Percentiles rank a stretch among this genome's conserved stretches.
phyloP scores from a whole-genome alignment of 2,888 invertebrate genomes.

The Machimus rusticus region DNA sequence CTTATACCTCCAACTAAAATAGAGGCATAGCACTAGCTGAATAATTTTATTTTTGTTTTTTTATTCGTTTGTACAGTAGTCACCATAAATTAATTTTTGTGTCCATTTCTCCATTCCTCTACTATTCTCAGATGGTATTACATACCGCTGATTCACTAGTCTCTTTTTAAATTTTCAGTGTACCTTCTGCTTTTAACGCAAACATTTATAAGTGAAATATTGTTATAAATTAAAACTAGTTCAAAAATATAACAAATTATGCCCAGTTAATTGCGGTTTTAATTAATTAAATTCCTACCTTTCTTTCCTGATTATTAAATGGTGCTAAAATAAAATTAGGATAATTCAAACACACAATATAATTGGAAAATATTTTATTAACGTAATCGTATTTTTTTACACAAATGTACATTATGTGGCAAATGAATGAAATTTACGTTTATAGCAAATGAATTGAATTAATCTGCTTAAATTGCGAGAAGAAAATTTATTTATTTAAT shows the following conservation, averaged over 20 bases:
- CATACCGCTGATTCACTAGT: neutral
- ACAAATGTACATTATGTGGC: slow-evolving; percentile 37
- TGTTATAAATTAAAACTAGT: neutral
- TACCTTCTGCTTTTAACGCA: neutral
- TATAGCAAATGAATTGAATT: neutral
- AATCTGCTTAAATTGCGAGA: neutral
- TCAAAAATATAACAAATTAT: neutral
- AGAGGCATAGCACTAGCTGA: slow-evolving; percentile 50
- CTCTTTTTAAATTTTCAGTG: neutral
- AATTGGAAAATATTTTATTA: slow-evolving; percentile 37
- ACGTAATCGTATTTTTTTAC: slow-evolving; percentile 37
- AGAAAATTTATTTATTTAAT: neutral
- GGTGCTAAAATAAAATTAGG: neutral
- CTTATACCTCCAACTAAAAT: slow-evolving; percentile 63
- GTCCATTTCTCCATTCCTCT: neutral
- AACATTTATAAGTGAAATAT: neutral
- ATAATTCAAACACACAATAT: neutral
- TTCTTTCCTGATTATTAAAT: neutral
- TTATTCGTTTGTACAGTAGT: neutral
- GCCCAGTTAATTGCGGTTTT: neutral
- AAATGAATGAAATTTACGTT: slow-evolving; percentile 15
- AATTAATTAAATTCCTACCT: neutral
- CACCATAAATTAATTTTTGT: neutral
- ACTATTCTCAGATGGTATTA: neutral
- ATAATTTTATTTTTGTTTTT: neutral